Conservation (phyloP, 2,888 invertebrate genomes). For the Cheilosia pagana region DNA sequence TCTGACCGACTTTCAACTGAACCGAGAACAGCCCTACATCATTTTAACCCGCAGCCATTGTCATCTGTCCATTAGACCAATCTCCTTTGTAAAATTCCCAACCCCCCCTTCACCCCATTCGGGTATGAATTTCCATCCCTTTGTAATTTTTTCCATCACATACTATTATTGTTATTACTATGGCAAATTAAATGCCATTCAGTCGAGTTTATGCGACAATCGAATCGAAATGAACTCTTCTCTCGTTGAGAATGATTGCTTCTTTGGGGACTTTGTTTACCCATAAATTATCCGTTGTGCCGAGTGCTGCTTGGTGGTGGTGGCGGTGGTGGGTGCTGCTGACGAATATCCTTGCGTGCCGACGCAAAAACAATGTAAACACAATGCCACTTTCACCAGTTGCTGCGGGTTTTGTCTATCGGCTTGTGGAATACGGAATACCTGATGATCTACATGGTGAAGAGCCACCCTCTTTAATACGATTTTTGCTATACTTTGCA, state of each 20-base stretch:
- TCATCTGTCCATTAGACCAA: not conserved
- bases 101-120: too few relatives aligned
- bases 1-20: too few relatives aligned
- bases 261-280: conserved; percentile 52
- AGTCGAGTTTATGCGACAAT: conserved; percentile 16
- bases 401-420: conserved; percentile 57
- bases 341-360: conserved; percentile 69
- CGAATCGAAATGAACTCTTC: conserved; percentile 35
- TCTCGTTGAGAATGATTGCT: conserved; percentile 34
- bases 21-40: too few relatives aligned
- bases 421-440: conserved; percentile 36
- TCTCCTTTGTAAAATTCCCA: not conserved
- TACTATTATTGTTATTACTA: not conserved
- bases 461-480: too few relatives aligned
- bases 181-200: conserved; percentile 41
- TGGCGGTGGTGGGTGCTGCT: not conserved
- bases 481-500: conserved; percentile 30
- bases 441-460: conserved; percentile 48
- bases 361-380: conserved; percentile 61
- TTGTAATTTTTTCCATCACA: conserved; percentile 2
- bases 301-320: not conserved
- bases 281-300: conserved; percentile 63
- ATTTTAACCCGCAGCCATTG: too few relatives aligned
- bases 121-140: not conserved
- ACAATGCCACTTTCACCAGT: conserved; percentile 72